Conservation (phyloP, 35 echinoderm and acorn worm species). For the Patiria miniata region DNA sequence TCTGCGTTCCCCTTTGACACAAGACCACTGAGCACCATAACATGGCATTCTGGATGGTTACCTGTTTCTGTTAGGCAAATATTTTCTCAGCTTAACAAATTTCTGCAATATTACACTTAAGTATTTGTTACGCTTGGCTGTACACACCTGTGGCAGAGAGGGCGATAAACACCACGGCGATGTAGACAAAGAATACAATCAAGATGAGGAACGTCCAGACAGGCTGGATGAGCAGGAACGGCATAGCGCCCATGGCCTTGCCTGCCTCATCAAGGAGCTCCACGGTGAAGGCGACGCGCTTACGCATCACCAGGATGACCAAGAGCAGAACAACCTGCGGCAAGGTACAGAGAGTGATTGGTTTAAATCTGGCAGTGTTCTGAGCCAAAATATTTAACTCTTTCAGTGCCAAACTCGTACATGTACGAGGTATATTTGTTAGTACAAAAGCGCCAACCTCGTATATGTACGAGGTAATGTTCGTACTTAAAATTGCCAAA, state of each 20-base stretch:
- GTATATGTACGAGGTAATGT: too few species aligned
- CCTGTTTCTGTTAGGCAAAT: too few species aligned
- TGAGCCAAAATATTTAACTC: neutral
- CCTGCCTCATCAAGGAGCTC: constrained; percentile 92
- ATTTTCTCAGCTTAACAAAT: too few species aligned
- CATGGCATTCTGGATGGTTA: too few species aligned
- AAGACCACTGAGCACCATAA: too few species aligned
- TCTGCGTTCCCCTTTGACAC: too few species aligned
- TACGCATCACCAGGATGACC: constrained; percentile 93
- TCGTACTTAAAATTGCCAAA: too few species aligned
- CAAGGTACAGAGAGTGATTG: neutral
- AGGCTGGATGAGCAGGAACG: constrained; percentile 77
- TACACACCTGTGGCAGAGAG: constrained; percentile 83
- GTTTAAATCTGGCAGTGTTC: neutral
- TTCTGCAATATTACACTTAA: too few species aligned
- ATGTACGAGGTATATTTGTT: too few species aligned
- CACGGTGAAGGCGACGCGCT: constrained; percentile 84
- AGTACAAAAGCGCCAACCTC: too few species aligned
- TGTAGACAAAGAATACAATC: constrained; percentile 75
- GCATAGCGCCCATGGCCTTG: constrained; percentile 92
- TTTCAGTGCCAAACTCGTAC: too few species aligned
- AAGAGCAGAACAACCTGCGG: constrained; percentile 79
- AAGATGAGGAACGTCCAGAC: constrained; percentile 93
- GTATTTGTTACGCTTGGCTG: neutral
- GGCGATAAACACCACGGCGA: constrained; percentile 80